Evolutionary conservation across 2,797 vertebrate species (phyloP).

Genomic region (Mormyrops attenuatus): DNA sequence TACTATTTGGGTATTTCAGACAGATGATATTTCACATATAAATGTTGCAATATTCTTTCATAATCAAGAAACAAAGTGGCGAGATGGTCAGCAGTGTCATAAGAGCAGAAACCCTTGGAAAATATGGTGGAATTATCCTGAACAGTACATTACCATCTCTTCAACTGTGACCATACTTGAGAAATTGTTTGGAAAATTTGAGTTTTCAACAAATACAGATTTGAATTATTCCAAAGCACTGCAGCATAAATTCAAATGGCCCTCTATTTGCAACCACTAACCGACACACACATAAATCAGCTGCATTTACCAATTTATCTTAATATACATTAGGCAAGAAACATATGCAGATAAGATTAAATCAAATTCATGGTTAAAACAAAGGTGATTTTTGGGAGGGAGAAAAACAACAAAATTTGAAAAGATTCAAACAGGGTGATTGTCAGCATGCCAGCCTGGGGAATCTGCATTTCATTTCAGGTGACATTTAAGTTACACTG

Average conservation of each 20-base stretch:
- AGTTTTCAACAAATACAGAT: neutral
- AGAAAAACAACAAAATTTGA: neutral
- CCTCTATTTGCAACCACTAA: neutral
- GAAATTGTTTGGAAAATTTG: constrained; percentile 6
- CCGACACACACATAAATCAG: neutral
- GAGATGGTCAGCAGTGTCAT: neutral
- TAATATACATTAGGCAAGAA: neutral
- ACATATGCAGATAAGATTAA: neutral
- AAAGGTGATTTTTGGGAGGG: neutral
- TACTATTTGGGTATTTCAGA: neutral
- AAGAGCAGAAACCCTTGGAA: neutral
- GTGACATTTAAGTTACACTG: neutral
- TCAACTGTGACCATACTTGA: neutral
- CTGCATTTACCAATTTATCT: neutral
- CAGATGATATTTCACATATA: neutral
- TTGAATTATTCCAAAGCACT: neutral
- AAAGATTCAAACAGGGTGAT: neutral
- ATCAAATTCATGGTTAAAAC: neutral
- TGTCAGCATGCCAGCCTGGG: neutral
- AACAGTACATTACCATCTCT: neutral
- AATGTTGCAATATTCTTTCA: neutral
- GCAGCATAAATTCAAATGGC: neutral
- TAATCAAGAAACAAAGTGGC: neutral
- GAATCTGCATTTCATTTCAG: neutral
- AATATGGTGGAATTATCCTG: neutral